Evolutionary conservation across 2,888 invertebrate genomes (phyloP).

Genomic region (Tiliacea aurago): DNA sequence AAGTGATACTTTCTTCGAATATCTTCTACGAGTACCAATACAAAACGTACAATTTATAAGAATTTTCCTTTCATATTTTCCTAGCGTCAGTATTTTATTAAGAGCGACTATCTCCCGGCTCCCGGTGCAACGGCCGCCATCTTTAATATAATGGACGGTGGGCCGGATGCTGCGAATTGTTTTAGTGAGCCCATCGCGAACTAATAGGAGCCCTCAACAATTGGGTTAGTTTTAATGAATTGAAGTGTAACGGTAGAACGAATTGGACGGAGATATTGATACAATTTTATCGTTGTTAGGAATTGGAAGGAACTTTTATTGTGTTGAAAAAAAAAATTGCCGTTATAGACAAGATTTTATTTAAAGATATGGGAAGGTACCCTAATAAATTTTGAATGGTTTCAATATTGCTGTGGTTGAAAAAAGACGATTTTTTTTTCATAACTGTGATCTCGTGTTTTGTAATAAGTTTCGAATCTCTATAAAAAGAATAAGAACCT

Average conservation of each 20-base stretch:
- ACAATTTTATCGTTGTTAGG: not conserved
- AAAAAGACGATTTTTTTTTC: too few relatives aligned
- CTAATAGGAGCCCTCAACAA: slow-evolving; percentile 61
- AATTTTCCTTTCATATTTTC: slow-evolving; percentile 12
- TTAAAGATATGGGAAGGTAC: not conserved
- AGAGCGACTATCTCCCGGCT: slow-evolving; percentile 13
- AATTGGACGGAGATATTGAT: slow-evolving; percentile 23
- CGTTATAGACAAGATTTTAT: not conserved
- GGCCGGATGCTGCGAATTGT: slow-evolving; percentile 75
- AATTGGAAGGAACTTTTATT: slow-evolving; percentile 3
- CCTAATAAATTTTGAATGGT: not conserved
- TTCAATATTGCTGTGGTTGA: not conserved
- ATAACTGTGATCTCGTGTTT: too few relatives aligned
- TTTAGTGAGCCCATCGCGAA: slow-evolving; percentile 66
- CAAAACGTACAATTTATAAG: slow-evolving; percentile 11
- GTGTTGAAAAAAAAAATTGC: not conserved
- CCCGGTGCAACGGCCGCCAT: slow-evolving; percentile 56
- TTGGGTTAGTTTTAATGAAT: slow-evolving; percentile 62
- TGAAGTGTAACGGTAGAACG: slow-evolving; percentile 36
- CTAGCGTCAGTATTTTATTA: slow-evolving; percentile 44
- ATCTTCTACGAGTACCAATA: not conserved
- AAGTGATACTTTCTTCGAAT: not conserved
- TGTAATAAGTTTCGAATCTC: not conserved
- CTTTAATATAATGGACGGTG: slow-evolving; percentile 66
- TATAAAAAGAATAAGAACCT: too few relatives aligned